Base-by-base conservation (phyloP, 2,113 vertebrate genomes). In the Mola mola region DNA sequence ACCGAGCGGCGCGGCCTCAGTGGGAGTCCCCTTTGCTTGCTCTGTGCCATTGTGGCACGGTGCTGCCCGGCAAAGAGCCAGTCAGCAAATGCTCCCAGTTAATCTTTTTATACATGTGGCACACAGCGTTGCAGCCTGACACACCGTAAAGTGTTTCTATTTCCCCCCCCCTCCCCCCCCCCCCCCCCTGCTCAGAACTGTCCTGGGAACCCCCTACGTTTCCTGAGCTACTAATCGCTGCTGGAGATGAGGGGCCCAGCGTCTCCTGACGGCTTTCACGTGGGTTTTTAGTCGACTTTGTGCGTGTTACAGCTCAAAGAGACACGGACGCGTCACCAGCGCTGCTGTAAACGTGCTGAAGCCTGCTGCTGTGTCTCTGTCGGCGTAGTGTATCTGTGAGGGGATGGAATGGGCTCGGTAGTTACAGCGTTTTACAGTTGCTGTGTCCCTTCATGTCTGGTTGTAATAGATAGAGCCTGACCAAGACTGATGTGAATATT, bases 231-330 rank as follows among this genome's bases (percentile, higher is more conserved):
- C 44, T 46, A 42, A 66, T 25, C 67, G 41, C 42, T 38, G 44
- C 22, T n/a, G 24, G 33, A 61, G n/a, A 12, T 22, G 34, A n/a
- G 21, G 33, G 12, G 4, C 25, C 21, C 37, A 22, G 6, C 33
- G 33, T 34, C 15, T 13, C 21, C 31, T 31, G 52, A 61, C 48
- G 31, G 44, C 58, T 66, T 43, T 66, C 40, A 73, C 48, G 53
- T 62, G 47, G 67, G 68, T 59, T 75, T 64, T 47, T 49, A 24
- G n/a, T 34, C 20, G 44, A 52, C 28, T 55, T 17, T 40, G 65
- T 51, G n/a, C 21, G 37, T 15, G 13, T 29, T 28, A 21, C 43
- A 25, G 26, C 53, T 21, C 46, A 49, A 17, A 19, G 24, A 50
- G 26, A 80, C 42, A 68, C n/a, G 15, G 26, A 29, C 56, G 56